These are phyloP conservation scores for Bettongia penicillata DNA, from an alignment of 2,113 vertebrate genomes.

Conservation along the genomic window DNA sequence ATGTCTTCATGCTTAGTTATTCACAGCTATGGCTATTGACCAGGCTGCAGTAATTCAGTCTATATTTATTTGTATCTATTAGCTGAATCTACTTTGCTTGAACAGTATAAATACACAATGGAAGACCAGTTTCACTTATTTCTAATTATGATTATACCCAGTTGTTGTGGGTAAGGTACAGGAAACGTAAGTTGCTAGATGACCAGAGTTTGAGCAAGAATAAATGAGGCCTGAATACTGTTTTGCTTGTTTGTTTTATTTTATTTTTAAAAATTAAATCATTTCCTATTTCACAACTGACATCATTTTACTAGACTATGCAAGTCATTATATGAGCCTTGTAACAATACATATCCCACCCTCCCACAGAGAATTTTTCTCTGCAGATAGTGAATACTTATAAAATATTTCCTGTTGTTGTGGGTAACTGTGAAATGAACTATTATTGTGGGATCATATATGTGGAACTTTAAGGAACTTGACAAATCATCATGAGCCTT, in stretches of 20 bases:
- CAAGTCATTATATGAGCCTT: background rate
- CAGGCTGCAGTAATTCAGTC: background rate
- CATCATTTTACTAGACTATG: background rate
- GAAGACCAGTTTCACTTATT: background rate
- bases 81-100: background rate
- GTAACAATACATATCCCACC: background rate
- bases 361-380: background rate
- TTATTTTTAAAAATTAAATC: background rate
- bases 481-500: background rate
- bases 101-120: background rate
- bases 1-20: background rate
- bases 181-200: background rate
- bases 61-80: background rate
- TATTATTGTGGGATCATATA: background rate
- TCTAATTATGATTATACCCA: background rate
- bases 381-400: background rate
- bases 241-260: background rate
- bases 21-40: background rate
- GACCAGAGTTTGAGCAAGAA: background rate
- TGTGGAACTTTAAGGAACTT: background rate
- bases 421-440: background rate
- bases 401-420: background rate
- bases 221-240: background rate
- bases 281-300: background rate
- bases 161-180: background rate